Evolutionary conservation across 2,113 vertebrate species (phyloP).

Genomic region (Puma concolor): DNA sequence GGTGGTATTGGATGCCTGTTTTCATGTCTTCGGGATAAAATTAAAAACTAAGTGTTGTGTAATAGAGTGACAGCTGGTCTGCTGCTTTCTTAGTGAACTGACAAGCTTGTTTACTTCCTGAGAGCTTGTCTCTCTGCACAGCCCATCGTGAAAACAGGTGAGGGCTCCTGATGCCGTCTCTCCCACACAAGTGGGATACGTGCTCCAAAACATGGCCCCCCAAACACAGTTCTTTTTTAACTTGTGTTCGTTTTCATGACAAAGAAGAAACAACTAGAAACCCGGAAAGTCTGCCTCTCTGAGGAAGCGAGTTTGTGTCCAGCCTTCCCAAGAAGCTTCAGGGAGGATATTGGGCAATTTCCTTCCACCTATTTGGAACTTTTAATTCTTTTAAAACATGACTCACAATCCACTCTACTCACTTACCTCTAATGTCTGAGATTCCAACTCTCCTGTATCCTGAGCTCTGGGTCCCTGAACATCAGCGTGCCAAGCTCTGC

Average conservation of each 20-base stretch:
- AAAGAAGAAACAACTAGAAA: conserved; percentile 41
- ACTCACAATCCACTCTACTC: not conserved
- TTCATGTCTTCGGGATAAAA: conserved; percentile 69
- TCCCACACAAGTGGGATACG: not conserved
- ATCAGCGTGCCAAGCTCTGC: not conserved
- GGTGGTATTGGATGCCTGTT: conserved; percentile 50
- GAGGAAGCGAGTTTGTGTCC: not conserved
- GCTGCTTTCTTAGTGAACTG: conserved; percentile 57
- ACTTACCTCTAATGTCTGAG: not conserved
- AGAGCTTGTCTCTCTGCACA: not conserved
- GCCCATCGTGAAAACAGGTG: conserved; percentile 48
- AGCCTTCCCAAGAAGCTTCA: not conserved
- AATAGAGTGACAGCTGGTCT: conserved; percentile 71
- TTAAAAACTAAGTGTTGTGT: conserved; percentile 72
- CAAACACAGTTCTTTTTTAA: conserved; percentile 28
- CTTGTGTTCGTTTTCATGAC: conserved; percentile 42
- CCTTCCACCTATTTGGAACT: not conserved
- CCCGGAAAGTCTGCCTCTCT: not conserved
- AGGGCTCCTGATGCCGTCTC: not conserved
- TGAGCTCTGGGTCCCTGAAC: not conserved
- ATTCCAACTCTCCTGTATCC: not conserved
- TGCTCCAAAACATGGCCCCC: conserved; percentile 41
- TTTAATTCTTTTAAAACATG: conserved; percentile 29
- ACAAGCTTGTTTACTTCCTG: conserved; percentile 67
- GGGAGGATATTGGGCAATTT: not conserved